Percentiles rank a stretch among this genome's conserved stretches.
These are phyloP conservation scores for Sylvicola cinctus DNA, from an alignment of 2,888 invertebrate genomes.

Conservation along the genomic window DNA sequence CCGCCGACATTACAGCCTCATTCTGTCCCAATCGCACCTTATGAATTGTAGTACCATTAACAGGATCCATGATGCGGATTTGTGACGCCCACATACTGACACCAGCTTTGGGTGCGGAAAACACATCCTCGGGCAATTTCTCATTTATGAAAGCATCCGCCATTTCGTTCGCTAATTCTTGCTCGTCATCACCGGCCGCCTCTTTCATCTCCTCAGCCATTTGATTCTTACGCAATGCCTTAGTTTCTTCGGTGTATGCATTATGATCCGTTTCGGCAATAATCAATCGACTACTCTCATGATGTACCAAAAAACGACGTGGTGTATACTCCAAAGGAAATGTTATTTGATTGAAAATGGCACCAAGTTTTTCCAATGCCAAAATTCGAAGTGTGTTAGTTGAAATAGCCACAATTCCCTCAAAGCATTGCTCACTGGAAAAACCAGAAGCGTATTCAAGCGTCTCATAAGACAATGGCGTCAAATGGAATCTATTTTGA, in stretches of 20 bases:
- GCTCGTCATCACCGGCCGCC: conserved; percentile 89
- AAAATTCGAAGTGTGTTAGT: conserved; percentile 93
- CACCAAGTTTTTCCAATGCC: conserved; percentile 93
- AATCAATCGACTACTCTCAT: conserved; percentile 73
- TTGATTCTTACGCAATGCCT: conserved; percentile 72
- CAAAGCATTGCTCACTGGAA: conserved; percentile 91
- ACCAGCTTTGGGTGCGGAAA: conserved; percentile 93
- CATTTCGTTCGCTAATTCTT: conserved; percentile 90
- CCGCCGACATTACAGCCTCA: conserved; percentile 82
- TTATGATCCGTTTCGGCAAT: conserved; percentile 96
- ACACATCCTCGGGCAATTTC: conserved; percentile 79
- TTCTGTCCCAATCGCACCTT: conserved; percentile 79
- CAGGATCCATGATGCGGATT: conserved; percentile 71
- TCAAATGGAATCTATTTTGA: conserved; percentile 88
- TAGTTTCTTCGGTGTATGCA: conserved; percentile 92
- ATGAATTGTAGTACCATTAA: conserved; percentile 56
- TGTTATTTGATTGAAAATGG: conserved; percentile 92
- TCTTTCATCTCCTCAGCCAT: conserved; percentile 98
- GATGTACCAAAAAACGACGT: conserved; percentile 80
- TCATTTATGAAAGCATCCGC: conserved; percentile 92
- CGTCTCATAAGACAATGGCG: conserved; percentile 89
- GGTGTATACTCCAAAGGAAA: conserved; percentile 91
- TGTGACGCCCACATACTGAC: conserved; percentile 90
- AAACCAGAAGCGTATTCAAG: conserved; percentile 96
- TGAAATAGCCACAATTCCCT: conserved; percentile 97